Evolutionary conservation across 2,888 invertebrate species (phyloP), one percentile per base, ranked within the genome.

Genomic region (Leucophora obtusa): DNA sequence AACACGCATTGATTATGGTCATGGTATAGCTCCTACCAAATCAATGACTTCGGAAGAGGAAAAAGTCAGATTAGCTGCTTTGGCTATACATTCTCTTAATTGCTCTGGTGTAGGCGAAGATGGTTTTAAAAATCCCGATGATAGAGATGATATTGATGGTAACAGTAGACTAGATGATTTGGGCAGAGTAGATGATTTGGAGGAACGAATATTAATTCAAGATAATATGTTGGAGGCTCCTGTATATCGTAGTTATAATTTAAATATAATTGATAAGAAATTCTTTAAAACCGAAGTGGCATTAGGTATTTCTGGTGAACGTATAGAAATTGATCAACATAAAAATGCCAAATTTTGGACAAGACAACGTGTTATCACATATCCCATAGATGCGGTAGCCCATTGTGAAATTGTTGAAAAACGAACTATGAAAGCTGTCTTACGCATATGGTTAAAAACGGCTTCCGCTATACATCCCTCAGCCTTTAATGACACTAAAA

Each of bases 241-340:
- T 0, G 92, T 96, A 83, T 97, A 96, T 91, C 95, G 96, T 87
- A 94, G 95, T 0, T 96, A 93, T 89, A 93, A 93, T 85, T 95
- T 97, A 1, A 92, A 93, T 84, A 92, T 97, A 84, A 91, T 96
- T 38, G 95, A 95, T 86, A 96, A 95, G 92, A 93, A 97, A 78
- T 92, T 95, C 84, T 93, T 96, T 21, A 97, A 95, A 89, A 94
- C 94, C 17, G 95, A 96, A 84, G 96, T 97, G 4, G 95, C 96
- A 86, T 92, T 98, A 54, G 96, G 96, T 59, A 94, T 98, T 82
- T 97, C 97, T 14, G 94, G 96, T 7, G 97, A 97, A 85, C 95
- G 96, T 88, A 94, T 98, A 78, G 98, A 98, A 91, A 96, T 98
- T 69, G 96, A 97, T 88, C 93, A 94, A 38, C 92, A 93, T 47